Percentiles rank a stretch among this genome's conserved stretches.
phyloP scores from a whole-genome alignment of 2,113 vertebrate species.

The Rattus norvegicus region GRCr8 NC_086027.1:51062501-51063000 shows the following conservation, averaged over 20 bases:
- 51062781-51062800: conserved; percentile 4
- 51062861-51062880: conserved; percentile 5
- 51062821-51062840: neutral
- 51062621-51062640: neutral
- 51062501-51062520: neutral
- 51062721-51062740: neutral
- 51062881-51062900: neutral
- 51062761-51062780: neutral
- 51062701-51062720: neutral
- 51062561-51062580: neutral
- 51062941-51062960: neutral
- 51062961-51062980: conserved; percentile 59
- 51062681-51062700: neutral
- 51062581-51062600: neutral
- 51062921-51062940: neutral
- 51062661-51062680: neutral
- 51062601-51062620: neutral
- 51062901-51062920: neutral
- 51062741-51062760: neutral
- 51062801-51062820: neutral
- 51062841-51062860: neutral
- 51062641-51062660: neutral
- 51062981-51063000: conserved; percentile 59
- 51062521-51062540: neutral
- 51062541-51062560: neutral